Evolutionary conservation across 2,888 invertebrate species (phyloP), one percentile per base, ranked within the genome.

Genomic region (Epinotia ramella): DNA sequence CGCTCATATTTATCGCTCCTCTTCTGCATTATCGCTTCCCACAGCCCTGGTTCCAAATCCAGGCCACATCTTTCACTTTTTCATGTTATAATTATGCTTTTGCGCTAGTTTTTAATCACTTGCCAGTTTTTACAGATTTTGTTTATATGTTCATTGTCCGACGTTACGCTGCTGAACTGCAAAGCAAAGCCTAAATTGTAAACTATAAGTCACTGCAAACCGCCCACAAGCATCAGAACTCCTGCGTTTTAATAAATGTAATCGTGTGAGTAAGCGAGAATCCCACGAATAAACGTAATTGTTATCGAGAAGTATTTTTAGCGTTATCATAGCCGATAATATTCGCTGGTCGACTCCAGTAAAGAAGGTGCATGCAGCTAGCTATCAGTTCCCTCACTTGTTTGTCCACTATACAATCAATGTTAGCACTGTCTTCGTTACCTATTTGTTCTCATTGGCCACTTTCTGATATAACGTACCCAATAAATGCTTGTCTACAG

Each of bases 301-400:
- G 83, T 85, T 84, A 86, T 87, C 85, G 83, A 82, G 82, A 84
- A 79, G 81, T 90, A 91, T 90, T 89, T 88, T 90, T 92, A 93
- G 91, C 89, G 87, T 62, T 89, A 91, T 89, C 89, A 87, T 84
- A 85, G 85, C 83, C 86, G 91, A 91, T 91, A 81, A 79, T 78
- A 83, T 78, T 81, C 78, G 78, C 74, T 81, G 78, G 81, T 79
- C 79, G 81, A 79, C 79, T 81, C 79, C 81, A 79, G 81, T 79
- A 83, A 80, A 85, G 82, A 86, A 86, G 85, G 86, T 87, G 87
- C 84, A 85, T 81, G 79, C 81, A 81, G 82, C 82, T 84, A 81
- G 82, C 82, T 84, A 84, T 83, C 81, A 66, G 73, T 67, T 73
- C 66, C 77, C 73, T 46, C 73, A 73, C 73, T 79, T 80, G 78